These are phyloP conservation scores for Leucozona laternaria DNA, from an alignment of 2,888 invertebrate genomes.

Conservation along the genomic window DNA sequence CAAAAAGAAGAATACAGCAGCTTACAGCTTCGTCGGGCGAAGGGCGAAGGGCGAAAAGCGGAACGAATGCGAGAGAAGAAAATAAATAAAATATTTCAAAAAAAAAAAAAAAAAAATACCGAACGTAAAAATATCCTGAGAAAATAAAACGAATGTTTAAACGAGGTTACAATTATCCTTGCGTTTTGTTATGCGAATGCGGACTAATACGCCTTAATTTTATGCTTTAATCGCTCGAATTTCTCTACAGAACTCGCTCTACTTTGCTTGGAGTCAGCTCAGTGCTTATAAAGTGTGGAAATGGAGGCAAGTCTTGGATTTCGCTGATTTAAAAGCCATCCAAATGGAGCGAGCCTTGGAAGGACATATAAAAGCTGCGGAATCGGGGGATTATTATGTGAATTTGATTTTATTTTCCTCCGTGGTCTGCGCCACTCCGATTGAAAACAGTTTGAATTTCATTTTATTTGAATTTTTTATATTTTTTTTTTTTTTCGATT, in stretches of 20 bases:
- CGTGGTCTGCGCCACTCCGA: slow-evolving; percentile 12
- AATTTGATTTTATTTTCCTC: slow-evolving; percentile 65
- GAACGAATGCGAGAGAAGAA: not conserved
- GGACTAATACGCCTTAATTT: slow-evolving; percentile 71
- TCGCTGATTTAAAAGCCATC: slow-evolving; percentile 53
- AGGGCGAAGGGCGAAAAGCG: not conserved
- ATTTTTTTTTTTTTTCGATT: slow-evolving; percentile 2
- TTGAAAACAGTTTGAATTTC: slow-evolving; percentile 25
- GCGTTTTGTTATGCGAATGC: slow-evolving; percentile 64
- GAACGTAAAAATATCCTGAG: slow-evolving; percentile 53
- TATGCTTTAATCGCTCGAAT: slow-evolving; percentile 67
- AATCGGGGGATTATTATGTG: slow-evolving; percentile 59
- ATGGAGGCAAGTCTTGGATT: slow-evolving; percentile 4
- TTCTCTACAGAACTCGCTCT: slow-evolving; percentile 14
- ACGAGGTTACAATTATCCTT: slow-evolving; percentile 71
- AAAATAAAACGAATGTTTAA: slow-evolving; percentile 59
- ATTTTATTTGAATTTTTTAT: too few relatives aligned
- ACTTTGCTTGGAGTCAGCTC: not conserved
- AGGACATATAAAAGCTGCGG: slow-evolving; percentile 58
- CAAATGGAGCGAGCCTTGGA: slow-evolving; percentile 38
- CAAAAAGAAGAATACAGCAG: slow-evolving; percentile 41
- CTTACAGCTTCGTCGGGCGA: not conserved
- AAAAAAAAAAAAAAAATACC: slow-evolving; percentile 19
- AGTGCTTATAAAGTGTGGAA: not conserved
- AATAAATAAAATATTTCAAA: slow-evolving; percentile 39